These are phyloP conservation scores for Plebejus anna DNA, from an alignment of 2,888 invertebrate species.

Conservation along the genomic window DNA sequence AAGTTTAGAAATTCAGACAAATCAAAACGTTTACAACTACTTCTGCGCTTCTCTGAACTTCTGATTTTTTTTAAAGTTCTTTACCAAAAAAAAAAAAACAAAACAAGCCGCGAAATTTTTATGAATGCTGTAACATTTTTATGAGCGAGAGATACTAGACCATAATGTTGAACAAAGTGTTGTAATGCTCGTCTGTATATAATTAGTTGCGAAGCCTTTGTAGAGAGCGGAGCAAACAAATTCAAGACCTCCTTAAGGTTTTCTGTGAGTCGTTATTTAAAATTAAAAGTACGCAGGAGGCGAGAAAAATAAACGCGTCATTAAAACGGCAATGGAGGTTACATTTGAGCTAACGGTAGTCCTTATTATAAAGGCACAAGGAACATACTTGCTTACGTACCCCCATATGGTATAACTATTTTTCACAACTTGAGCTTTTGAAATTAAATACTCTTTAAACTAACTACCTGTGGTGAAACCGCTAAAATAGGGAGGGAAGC, in stretches of 20 bases:
- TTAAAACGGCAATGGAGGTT: slow-evolving; percentile 31
- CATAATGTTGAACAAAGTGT: neutral
- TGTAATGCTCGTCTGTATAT: neutral
- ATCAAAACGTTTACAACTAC: too few species aligned
- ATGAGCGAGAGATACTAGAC: neutral
- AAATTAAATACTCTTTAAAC: slow-evolving; percentile 33
- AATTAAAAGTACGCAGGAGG: slow-evolving; percentile 33
- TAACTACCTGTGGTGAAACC: slow-evolving; percentile 29
- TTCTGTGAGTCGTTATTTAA: slow-evolving; percentile 33
- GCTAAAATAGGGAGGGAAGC: neutral
- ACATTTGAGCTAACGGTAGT: neutral
- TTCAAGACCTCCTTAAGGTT: slow-evolving; percentile 6
- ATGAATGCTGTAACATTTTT: neutral
- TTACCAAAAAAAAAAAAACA: too few species aligned
- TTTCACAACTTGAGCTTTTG: slow-evolving; percentile 28
- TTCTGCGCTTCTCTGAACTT: too few species aligned
- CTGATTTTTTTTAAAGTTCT: too few species aligned
- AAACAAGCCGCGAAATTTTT: neutral
- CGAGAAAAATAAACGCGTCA: slow-evolving; percentile 34
- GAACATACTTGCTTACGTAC: neutral
- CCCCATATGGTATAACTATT: slow-evolving; percentile 28
- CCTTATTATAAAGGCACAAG: neutral
- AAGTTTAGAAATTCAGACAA: too few species aligned
- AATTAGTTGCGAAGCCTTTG: slow-evolving; percentile 15
- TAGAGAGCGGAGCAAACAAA: neutral